phyloP scores from a whole-genome alignment of 2,888 invertebrate species.

The Anarsia innoxiella region DNA sequence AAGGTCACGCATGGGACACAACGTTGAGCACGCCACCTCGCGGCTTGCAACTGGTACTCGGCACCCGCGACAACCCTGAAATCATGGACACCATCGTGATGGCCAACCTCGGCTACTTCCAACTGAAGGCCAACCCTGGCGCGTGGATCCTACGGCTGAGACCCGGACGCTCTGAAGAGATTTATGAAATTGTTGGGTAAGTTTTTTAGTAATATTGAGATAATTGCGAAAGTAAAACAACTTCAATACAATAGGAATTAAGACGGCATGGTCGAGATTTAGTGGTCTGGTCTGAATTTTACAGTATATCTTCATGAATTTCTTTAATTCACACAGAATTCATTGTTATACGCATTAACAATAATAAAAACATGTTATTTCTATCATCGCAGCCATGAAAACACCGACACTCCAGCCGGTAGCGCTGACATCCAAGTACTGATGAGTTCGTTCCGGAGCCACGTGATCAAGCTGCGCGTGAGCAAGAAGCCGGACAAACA shows the following conservation, averaged over 20 bases:
- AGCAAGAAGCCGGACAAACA: conserved; percentile 93
- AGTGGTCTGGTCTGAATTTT: too few relatives aligned
- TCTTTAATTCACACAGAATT: too few relatives aligned
- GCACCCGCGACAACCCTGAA: conserved; percentile 84
- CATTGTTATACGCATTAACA: too few relatives aligned
- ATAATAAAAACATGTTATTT: neutral
- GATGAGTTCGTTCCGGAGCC: conserved; percentile 89
- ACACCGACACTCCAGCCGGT: conserved; percentile 82
- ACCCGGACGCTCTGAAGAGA: conserved; percentile 94
- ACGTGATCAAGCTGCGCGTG: conserved; percentile 93
- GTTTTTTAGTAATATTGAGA: conserved; percentile 16
- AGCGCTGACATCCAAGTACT: conserved; percentile 84
- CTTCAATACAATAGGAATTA: too few relatives aligned
- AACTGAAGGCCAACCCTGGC: conserved; percentile 97
- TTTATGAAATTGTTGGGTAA: conserved; percentile 91
- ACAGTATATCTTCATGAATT: too few relatives aligned
- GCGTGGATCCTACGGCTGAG: conserved; percentile 93
- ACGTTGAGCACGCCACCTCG: conserved; percentile 94
- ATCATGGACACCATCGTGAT: conserved; percentile 99
- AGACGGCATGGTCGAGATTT: too few relatives aligned
- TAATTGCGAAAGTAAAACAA: too few relatives aligned
- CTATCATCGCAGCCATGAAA: conserved; percentile 82
- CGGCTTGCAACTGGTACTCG: conserved; percentile 96
- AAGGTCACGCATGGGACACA: conserved; percentile 97
- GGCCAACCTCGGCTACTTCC: conserved; percentile 99